Conservation (phyloP, 2,797 vertebrate genomes). For the Galago senegalensis region DNA sequence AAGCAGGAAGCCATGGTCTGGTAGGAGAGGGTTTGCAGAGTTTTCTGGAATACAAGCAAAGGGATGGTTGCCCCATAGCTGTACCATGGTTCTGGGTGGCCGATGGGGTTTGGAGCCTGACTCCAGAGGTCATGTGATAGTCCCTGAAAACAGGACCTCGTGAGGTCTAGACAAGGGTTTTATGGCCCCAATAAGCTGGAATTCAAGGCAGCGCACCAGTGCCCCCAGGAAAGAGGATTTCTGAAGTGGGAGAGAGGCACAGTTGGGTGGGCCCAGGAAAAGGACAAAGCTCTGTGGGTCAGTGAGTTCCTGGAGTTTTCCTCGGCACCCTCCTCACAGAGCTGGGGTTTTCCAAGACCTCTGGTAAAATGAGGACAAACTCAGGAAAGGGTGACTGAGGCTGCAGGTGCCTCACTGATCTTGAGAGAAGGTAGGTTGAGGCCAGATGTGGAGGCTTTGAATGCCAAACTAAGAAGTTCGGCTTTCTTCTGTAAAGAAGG, state of each 20-base stretch:
- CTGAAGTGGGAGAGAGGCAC: background rate
- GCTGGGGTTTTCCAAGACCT: background rate
- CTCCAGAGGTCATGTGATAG: background rate
- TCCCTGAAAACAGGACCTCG: background rate
- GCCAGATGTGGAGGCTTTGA: background rate
- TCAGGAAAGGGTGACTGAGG: background rate
- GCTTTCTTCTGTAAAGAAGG: background rate
- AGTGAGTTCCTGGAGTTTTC: background rate
- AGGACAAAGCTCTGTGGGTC: background rate
- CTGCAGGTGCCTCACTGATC: background rate
- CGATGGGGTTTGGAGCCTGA: background rate
- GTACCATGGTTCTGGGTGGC: too few species aligned
- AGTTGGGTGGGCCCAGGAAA: background rate
- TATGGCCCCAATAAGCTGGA: background rate
- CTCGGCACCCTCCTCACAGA: background rate
- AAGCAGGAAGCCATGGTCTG: background rate
- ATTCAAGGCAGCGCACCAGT: background rate
- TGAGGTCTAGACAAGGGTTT: background rate
- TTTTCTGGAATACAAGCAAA: background rate
- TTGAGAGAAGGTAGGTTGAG: background rate
- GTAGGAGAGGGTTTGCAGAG: background rate
- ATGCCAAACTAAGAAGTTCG: background rate
- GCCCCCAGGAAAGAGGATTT: background rate
- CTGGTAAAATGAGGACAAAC: background rate
- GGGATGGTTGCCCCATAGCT: background rate